Percentiles rank a stretch among this genome's conserved stretches.
Evolutionary conservation across 2,888 invertebrate genomes (phyloP).

Genomic region (Drosophila prolongata): DNA sequence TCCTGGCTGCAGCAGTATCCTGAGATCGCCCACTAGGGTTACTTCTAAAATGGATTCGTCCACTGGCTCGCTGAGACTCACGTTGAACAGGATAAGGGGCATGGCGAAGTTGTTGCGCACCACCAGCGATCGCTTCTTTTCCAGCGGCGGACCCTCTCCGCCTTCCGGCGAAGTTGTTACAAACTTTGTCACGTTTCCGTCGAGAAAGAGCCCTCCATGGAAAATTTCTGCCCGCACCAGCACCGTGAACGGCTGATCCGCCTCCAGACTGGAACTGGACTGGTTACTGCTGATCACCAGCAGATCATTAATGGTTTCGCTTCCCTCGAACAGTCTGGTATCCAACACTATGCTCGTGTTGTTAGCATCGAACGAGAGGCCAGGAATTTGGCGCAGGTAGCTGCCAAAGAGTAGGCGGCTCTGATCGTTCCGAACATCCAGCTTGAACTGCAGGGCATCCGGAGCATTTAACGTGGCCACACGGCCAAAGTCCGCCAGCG

Average conservation of each 20-base stretch:
- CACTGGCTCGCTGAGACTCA: slow-evolving; percentile 86
- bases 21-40: slow-evolving; percentile 20
- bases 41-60: slow-evolving; percentile 59
- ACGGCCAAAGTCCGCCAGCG: slow-evolving; percentile 92
- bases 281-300: slow-evolving; percentile 62
- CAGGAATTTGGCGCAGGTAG: slow-evolving; percentile 64
- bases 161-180: slow-evolving; percentile 72
- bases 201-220: slow-evolving; percentile 78
- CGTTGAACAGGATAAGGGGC: slow-evolving; percentile 90
- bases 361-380: slow-evolving; percentile 66
- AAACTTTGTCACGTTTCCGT: slow-evolving; percentile 79
- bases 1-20: slow-evolving; percentile 73
- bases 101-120: slow-evolving; percentile 90
- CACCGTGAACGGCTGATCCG: slow-evolving; percentile 68
- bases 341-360: slow-evolving; percentile 79
- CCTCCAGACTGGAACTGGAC: slow-evolving; percentile 20
- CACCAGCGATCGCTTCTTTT: slow-evolving; percentile 86
- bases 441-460: slow-evolving; percentile 86
- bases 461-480: slow-evolving; percentile 85
- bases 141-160: slow-evolving; percentile 34
- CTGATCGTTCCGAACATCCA: slow-evolving; percentile 72
- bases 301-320: slow-evolving; percentile 72
- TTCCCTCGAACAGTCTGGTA: slow-evolving; percentile 69
- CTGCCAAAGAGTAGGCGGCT: slow-evolving; percentile 51
- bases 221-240: slow-evolving; percentile 82